Evolutionary conservation across 2,797 vertebrate species (phyloP).

Genomic region (Pseudochirops corinnae): DNA sequence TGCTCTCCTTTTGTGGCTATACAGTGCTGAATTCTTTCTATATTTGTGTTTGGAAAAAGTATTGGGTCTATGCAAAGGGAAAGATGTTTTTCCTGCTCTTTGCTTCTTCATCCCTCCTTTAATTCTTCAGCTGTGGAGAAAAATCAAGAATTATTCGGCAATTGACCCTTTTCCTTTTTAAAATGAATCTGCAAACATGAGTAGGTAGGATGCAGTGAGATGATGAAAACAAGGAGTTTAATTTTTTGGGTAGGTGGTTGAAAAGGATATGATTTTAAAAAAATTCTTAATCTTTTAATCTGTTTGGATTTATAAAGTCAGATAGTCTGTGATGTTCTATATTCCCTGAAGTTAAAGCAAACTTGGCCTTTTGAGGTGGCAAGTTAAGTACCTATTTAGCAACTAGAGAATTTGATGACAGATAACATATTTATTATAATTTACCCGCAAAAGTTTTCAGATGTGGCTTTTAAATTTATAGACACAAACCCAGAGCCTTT

Average conservation of each 20-base stretch:
- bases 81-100: constrained; percentile 66
- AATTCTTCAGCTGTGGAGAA: not conserved
- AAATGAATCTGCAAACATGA: not conserved
- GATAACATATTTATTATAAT: not conserved
- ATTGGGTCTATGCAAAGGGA: constrained; percentile 66
- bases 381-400: not conserved
- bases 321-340: not conserved
- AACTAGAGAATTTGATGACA: not conserved
- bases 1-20: not conserved
- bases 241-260: not conserved
- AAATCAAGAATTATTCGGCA: not conserved
- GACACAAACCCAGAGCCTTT: not conserved
- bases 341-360: constrained; percentile 40
- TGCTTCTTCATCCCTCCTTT: constrained; percentile 70
- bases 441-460: constrained; percentile 35
- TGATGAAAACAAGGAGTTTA: not conserved
- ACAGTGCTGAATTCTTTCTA: not conserved
- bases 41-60: constrained; percentile 21
- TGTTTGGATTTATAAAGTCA: not conserved
- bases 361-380: not conserved
- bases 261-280: not conserved
- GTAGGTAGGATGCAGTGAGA: not conserved
- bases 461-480: constrained; percentile 38
- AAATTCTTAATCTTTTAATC: not conserved
- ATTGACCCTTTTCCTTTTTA: not conserved